Evolutionary conservation across 2,113 vertebrate genomes (phyloP).

Genomic region (Asarcornis scutulata): DNA sequence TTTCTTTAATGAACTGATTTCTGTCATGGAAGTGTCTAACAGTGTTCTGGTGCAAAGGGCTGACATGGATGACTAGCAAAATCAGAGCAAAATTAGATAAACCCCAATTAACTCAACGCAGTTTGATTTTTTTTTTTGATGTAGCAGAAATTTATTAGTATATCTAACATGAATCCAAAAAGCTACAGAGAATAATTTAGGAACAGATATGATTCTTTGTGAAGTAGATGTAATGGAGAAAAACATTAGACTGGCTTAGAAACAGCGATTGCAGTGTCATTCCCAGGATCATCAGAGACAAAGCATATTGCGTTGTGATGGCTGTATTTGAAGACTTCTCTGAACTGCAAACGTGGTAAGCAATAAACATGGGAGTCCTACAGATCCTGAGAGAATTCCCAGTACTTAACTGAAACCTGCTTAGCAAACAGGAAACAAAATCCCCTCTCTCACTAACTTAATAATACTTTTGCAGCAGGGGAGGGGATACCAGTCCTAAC

Average conservation of each 20-base stretch:
- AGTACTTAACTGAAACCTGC: background rate
- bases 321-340: background rate
- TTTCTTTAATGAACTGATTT: background rate
- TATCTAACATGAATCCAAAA: background rate
- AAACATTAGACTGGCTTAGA: background rate
- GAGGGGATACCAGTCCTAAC: background rate
- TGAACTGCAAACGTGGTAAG: background rate
- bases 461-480: background rate
- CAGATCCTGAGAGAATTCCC: background rate
- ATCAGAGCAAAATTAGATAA: background rate
- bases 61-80: background rate
- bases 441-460: background rate
- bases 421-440: background rate
- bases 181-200: background rate
- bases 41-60: background rate
- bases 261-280: background rate
- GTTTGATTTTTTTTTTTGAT: background rate
- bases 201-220: background rate
- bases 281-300: background rate
- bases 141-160: background rate
- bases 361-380: background rate
- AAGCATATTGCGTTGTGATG: background rate
- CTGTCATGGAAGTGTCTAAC: background rate
- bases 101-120: background rate
- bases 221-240: background rate